Conservation (phyloP, 2,113 vertebrate genomes). For the Eidolon helvum region DNA sequence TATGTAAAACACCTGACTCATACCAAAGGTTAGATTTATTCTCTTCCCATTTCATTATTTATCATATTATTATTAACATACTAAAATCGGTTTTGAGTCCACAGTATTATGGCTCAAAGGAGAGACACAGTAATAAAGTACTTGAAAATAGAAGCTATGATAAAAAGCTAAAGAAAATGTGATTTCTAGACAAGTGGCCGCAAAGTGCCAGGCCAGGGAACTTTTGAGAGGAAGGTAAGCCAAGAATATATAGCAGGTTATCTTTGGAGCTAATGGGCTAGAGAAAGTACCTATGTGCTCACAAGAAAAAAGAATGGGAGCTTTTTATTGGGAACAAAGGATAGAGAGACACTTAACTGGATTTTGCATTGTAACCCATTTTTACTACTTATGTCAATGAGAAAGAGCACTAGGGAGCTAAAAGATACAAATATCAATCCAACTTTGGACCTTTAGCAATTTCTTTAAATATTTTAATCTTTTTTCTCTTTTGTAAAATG, state of each 20-base stretch:
- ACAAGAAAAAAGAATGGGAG: not conserved
- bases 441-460: not conserved
- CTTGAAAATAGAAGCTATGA: not conserved
- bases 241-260: not conserved
- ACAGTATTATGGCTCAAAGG: not conserved
- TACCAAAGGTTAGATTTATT: not conserved
- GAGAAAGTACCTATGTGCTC: not conserved
- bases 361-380: not conserved
- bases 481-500: not conserved
- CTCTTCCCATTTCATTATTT: not conserved
- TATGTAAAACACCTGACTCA: slow-evolving; percentile 1
- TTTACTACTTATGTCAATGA: not conserved
- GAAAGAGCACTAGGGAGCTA: not conserved
- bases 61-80: not conserved
- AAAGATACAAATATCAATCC: not conserved
- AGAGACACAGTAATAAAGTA: not conserved
- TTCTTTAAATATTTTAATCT: not conserved
- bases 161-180: not conserved
- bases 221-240: not conserved
- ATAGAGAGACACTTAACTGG: not conserved
- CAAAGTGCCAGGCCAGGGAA: not conserved
- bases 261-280: not conserved
- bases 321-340: not conserved
- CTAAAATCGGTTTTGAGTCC: not conserved
- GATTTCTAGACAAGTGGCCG: not conserved